Percentiles rank a stretch among this genome's conserved stretches.
Conservation (phyloP, 2,888 invertebrate genomes). For the Platycheirus albimanus region DNA sequence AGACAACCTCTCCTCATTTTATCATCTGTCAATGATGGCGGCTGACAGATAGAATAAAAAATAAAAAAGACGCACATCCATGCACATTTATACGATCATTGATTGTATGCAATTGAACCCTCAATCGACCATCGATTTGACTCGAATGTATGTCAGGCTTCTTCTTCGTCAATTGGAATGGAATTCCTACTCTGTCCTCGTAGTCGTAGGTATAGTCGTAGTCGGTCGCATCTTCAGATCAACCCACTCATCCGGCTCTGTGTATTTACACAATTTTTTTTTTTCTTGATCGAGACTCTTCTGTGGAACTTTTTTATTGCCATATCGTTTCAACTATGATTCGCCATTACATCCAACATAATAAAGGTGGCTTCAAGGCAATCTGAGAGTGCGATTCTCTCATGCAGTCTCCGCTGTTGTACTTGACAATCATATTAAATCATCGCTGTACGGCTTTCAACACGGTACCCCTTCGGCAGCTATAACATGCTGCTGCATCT, state of each 20-base stretch:
- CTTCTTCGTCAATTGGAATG: constrained; percentile 41
- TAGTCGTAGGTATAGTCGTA: constrained; percentile 21
- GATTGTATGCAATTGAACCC: constrained; percentile 49
- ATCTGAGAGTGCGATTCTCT: constrained; percentile 56
- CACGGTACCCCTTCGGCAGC: constrained; percentile 27
- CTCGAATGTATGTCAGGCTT: constrained; percentile 70
- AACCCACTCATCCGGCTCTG: constrained; percentile 49
- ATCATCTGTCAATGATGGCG: not conserved
- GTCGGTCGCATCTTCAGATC: constrained; percentile 58
- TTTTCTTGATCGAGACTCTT: constrained; percentile 27
- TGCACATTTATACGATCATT: constrained; percentile 18
- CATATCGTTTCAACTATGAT: constrained; percentile 52
- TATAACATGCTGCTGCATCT: constrained; percentile 36
- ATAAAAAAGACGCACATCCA: constrained; percentile 13
- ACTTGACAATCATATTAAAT: constrained; percentile 73
- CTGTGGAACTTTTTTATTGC: constrained; percentile 24
- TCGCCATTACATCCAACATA: constrained; percentile 31
- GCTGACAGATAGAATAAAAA: not conserved
- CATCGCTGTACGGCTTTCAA: constrained; percentile 52
- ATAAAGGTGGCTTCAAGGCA: constrained; percentile 55
- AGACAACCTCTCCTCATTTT: constrained; percentile 10
- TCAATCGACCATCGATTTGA: constrained; percentile 63
- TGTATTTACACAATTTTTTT: constrained; percentile 35
- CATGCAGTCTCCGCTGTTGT: constrained; percentile 35
- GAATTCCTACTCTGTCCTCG: constrained; percentile 48